Evolutionary conservation across 2,797 vertebrate genomes (phyloP).

Genomic region (Cirrhinus molitorella): DNA sequence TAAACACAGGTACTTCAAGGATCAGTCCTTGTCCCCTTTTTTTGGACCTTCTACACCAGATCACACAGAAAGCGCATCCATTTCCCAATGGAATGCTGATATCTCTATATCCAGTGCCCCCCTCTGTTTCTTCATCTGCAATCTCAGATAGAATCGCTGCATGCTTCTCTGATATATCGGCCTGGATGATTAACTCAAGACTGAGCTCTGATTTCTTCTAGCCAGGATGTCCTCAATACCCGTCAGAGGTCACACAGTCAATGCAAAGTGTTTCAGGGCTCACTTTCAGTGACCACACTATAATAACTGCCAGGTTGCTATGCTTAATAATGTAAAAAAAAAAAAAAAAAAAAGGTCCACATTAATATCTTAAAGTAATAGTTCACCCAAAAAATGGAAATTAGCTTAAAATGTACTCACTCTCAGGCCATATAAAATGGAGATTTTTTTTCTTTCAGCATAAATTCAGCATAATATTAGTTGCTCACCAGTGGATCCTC

Average conservation of each 20-base stretch:
- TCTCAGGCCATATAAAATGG: neutral
- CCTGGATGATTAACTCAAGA: conserved; percentile 11
- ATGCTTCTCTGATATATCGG: conserved; percentile 1
- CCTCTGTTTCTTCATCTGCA: neutral
- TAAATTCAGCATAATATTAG: neutral
- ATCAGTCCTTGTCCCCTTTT: neutral
- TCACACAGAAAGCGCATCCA: neutral
- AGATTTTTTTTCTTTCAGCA: neutral
- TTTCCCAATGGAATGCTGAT: neutral
- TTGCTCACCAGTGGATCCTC: neutral
- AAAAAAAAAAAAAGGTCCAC: too few species aligned
- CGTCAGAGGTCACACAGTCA: conserved; percentile 23
- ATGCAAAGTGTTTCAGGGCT: conserved; percentile 8
- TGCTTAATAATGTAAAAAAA: conserved; percentile 17
- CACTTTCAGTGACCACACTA: neutral
- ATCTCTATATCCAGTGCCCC: conserved; percentile 9
- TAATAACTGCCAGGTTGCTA: neutral
- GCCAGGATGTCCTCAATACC: conserved; percentile 19
- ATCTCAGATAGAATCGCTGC: neutral
- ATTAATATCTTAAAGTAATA: neutral
- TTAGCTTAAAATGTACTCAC: neutral
- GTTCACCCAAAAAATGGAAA: neutral
- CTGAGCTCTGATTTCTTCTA: conserved; percentile 15
- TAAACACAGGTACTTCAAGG: neutral
- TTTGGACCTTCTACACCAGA: neutral